Base-by-base conservation (phyloP, 2,797 vertebrate genomes). In the Ceryle rudis region DNA sequence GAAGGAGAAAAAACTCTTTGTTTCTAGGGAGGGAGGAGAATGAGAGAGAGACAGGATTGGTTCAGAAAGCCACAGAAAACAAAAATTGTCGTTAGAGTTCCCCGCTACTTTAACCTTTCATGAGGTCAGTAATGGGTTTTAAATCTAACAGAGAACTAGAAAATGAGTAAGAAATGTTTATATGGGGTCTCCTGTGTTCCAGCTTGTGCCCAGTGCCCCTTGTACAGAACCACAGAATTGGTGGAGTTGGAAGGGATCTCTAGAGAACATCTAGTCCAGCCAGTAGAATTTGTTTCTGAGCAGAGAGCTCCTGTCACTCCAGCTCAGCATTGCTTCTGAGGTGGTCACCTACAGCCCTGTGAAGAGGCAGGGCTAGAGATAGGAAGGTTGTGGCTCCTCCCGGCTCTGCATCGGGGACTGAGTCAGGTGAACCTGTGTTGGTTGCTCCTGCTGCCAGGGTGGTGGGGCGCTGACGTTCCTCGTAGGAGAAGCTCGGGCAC, bases 391-490 rank as follows among this genome's bases (percentile, higher is more conserved):
- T 0, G 4, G 75, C 26, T 39, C 8, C 64, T 62, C 14, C 47
- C 65, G 42, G 25, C 29, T 71, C 57, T 57, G 31, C 26, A 15
- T 9, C 37, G 19, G 67, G 26, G 26, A 18, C 42, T 6, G 17
- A 26, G 29, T 47, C 25, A 31, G 21, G 11, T 31, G 74, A 79
- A 57, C 26, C 31, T n/a, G 26, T 12, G 26, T 5, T n/a, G 51
- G 26, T 44, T 0, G 3, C 37, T 66, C 8, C 60, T 37, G 31
- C 7, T 37, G n/a, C 21, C 2, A 2, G 28, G 19, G 25, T 0
- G 2, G 35, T 3, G 11, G 12, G 22, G 3, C 28, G 20, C 33
- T 46, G 20, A 18, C 2, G 2, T 17, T 22, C 21, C 19, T 11
- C 0, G 1, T 15, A 41, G 54, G 51, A 39, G 31, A 41, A 47